These are phyloP conservation scores for Trimorus sp. DNA, from an alignment of 2,888 invertebrate species.

Conservation along the genomic window DNA sequence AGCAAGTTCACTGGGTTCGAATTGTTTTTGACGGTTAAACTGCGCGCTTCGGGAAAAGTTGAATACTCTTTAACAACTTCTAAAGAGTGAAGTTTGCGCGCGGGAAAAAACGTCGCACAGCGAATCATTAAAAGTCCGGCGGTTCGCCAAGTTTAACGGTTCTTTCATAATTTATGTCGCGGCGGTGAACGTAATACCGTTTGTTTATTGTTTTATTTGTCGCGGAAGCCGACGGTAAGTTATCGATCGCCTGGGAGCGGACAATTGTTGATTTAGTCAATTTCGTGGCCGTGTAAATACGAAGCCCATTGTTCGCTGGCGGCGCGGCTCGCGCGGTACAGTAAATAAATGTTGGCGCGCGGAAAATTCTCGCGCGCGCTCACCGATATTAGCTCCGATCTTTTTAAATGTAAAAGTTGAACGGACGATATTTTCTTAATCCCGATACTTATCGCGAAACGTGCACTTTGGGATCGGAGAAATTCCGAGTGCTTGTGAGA, in stretches of 20 bases:
- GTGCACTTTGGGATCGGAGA: slow-evolving; percentile 64
- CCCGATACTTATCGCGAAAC: slow-evolving; percentile 60
- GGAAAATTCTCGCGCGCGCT: slow-evolving; percentile 45
- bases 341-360: slow-evolving; percentile 50
- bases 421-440: slow-evolving; percentile 65
- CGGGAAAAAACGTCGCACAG: slow-evolving; percentile 12
- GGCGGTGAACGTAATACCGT: slow-evolving; percentile 20
- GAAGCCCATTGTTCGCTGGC: slow-evolving; percentile 34
- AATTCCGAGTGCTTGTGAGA: slow-evolving; percentile 64
- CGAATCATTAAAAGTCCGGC: slow-evolving; percentile 38
- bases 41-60: slow-evolving; percentile 28
- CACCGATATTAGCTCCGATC: slow-evolving; percentile 21
- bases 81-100: slow-evolving; percentile 27
- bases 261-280: slow-evolving; percentile 37
- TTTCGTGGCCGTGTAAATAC: slow-evolving; percentile 23
- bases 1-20: slow-evolving; percentile 9
- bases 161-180: slow-evolving; percentile 15
- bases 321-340: slow-evolving; percentile 6
- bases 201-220: slow-evolving; percentile 31
- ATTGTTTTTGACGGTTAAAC: slow-evolving; percentile 43
- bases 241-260: slow-evolving; percentile 14
- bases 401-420: slow-evolving; percentile 64
- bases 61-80: slow-evolving; percentile 39
- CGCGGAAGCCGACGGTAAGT: slow-evolving; percentile 33
- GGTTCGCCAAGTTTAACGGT: slow-evolving; percentile 11